Base-by-base conservation (phyloP, 1,140 invertebrate genomes). In the Chironomus tepperi region DNA sequence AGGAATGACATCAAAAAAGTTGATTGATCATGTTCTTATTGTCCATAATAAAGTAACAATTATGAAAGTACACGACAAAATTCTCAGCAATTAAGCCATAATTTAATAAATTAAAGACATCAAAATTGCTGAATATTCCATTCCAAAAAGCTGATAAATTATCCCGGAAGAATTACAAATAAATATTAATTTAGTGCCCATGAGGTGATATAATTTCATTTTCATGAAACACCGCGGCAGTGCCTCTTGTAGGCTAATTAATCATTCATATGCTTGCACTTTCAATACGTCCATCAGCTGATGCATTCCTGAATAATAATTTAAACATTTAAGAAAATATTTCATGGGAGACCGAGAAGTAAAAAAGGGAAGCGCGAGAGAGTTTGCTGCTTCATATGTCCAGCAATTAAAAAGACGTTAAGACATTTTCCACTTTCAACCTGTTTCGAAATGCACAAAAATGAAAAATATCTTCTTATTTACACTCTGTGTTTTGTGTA, bases 281-380 rank as follows among this genome's bases (percentile, higher is more conserved):
- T 70, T 70, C 65, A 70, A 70, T 70, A 70, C 18, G 16, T 70
- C 65, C 65, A 70, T 70, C 65, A 70, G 65, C 65, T 70, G 65
- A 70, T 70, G 19, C 65, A 70, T 15, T n/a, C 12, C 9, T 12
- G 65, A 70, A 70, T 19, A 70, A 16, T 10, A 21, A 12, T 57
- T 9, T 1, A 47, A n/a, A 47, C 15, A 57, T 57, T 5, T 57
- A 15, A n/a, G 47, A 12, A n/a, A 57, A 34, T 34, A 34, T 34
- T 34, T 34, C 24, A 34, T 34, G 5, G 5, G 24, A 34, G 24
- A 34, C 24, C 5, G 24, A 34, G 24, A 34, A n/a, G n/a, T n/a
- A n/a, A 57, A n/a, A n/a, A 57, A 57, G 47, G 47, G 47, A 57
- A 57, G 47, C 47, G n/a, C 47, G n/a, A n/a, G n/a, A 12, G 47